These are phyloP conservation scores for Diadophis punctatus DNA, from an alignment of 2,113 vertebrate species.

Conservation along the genomic window DNA sequence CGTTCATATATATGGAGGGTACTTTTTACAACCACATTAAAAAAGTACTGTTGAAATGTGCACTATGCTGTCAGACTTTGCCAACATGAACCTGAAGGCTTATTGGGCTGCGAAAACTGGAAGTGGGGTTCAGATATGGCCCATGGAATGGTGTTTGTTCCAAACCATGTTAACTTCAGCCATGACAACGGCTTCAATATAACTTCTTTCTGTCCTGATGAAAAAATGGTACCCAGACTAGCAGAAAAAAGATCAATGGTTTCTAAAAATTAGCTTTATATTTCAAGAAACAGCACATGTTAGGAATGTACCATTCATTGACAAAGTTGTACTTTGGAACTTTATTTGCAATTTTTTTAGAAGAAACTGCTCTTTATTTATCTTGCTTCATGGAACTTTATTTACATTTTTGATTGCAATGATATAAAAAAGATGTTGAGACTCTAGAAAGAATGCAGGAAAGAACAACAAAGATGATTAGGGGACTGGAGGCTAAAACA, in stretches of 20 bases:
- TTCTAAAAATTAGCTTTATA: background rate
- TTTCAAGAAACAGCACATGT: background rate
- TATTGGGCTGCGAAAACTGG: background rate
- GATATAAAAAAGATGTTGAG: no score
- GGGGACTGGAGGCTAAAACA: background rate
- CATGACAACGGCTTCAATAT: background rate
- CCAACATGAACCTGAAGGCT: background rate
- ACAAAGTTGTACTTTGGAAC: background rate
- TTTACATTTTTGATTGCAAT: no score
- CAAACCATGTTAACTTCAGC: background rate
- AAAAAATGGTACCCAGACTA: background rate
- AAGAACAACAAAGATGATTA: background rate
- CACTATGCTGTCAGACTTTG: background rate
- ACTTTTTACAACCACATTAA: background rate
- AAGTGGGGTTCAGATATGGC: background rate
- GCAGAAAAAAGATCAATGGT: background rate
- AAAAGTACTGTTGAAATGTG: background rate
- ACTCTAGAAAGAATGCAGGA: no score
- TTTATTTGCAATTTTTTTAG: background rate
- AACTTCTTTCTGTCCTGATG: background rate
- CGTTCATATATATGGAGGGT: background rate
- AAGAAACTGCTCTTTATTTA: no score
- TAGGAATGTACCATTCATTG: background rate
- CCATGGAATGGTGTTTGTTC: background rate
- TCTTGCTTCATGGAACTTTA: no score